Evolutionary conservation across 2,888 invertebrate genomes (phyloP).

Genomic region (Halictus quadricinctus): DNA sequence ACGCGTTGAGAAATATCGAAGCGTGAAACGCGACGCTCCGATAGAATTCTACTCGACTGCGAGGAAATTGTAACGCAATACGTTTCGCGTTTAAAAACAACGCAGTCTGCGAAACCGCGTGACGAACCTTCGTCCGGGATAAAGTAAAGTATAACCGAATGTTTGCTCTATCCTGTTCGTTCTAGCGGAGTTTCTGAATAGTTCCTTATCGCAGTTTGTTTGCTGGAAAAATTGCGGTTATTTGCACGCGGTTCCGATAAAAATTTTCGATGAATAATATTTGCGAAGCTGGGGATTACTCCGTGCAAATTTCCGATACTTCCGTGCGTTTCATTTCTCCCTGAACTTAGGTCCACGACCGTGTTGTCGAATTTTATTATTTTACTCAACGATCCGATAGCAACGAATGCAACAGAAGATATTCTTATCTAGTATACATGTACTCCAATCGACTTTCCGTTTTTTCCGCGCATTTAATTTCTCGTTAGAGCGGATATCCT

Average conservation of each 20-base stretch:
- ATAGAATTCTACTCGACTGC: slow-evolving; percentile 5
- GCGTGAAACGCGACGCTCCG: slow-evolving; percentile 6
- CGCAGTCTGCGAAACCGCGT: slow-evolving; percentile 18
- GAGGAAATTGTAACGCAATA: slow-evolving; percentile 36
- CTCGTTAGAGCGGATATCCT: neutral
- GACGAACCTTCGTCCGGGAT: neutral
- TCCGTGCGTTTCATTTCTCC: neutral
- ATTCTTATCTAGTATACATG: neutral
- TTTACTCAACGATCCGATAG: neutral
- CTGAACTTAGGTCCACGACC: neutral
- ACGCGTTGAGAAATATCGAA: neutral
- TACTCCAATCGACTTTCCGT: neutral
- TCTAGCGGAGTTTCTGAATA: neutral
- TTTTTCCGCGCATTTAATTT: neutral
- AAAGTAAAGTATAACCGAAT: neutral
- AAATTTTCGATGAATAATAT: neutral
- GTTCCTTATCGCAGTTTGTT: neutral
- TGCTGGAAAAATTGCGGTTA: neutral
- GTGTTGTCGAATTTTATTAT: neutral
- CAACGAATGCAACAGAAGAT: neutral
- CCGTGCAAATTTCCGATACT: neutral
- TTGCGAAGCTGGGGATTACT: neutral
- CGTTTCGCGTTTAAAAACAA: slow-evolving; percentile 27
- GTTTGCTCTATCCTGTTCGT: neutral
- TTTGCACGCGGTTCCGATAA: slow-evolving; percentile 3